These are phyloP conservation scores for Brachyptera risi DNA, from an alignment of 2,888 invertebrate species.

Conservation along the genomic window DNA sequence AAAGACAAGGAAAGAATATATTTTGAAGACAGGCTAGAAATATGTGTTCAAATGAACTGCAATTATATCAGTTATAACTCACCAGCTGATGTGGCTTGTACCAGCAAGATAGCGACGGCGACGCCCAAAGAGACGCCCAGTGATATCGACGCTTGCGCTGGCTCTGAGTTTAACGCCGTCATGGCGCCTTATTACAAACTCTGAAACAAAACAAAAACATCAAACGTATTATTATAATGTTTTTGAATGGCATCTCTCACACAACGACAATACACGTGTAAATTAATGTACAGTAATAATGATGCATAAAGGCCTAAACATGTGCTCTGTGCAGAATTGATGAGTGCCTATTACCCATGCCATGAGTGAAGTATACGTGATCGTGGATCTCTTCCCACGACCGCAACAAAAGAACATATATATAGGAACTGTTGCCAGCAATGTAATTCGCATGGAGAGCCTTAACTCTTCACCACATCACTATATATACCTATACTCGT, in stretches of 20 bases:
- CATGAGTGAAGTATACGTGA: slow-evolving; percentile 8
- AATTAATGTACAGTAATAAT: not conserved
- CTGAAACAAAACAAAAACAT: slow-evolving; percentile 2
- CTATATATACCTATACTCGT: too few relatives aligned
- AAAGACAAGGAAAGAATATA: too few relatives aligned
- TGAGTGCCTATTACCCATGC: slow-evolving; percentile 13
- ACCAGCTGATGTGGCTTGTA: slow-evolving; percentile 5
- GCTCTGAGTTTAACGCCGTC: slow-evolving; percentile 20
- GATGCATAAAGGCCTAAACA: slow-evolving; percentile 5
- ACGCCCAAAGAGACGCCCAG: slow-evolving; percentile 14
- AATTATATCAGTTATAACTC: too few relatives aligned
- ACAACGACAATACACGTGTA: not conserved
- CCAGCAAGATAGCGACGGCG: slow-evolving; percentile 11
- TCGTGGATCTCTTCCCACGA: slow-evolving; percentile 9
- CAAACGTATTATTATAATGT: not conserved
- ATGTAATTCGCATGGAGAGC: slow-evolving; percentile 7
- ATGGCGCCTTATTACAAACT: slow-evolving; percentile 16
- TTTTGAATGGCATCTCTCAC: not conserved
- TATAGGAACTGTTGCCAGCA: not conserved
- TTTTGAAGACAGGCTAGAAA: too few relatives aligned
- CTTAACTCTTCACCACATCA: not conserved
- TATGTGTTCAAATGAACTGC: too few relatives aligned
- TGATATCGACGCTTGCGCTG: slow-evolving; percentile 4
- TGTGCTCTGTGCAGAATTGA: slow-evolving; percentile 15
- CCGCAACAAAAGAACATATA: not conserved